phyloP scores from a whole-genome alignment of 2,113 vertebrate species.

The Mobula hypostoma region DNA sequence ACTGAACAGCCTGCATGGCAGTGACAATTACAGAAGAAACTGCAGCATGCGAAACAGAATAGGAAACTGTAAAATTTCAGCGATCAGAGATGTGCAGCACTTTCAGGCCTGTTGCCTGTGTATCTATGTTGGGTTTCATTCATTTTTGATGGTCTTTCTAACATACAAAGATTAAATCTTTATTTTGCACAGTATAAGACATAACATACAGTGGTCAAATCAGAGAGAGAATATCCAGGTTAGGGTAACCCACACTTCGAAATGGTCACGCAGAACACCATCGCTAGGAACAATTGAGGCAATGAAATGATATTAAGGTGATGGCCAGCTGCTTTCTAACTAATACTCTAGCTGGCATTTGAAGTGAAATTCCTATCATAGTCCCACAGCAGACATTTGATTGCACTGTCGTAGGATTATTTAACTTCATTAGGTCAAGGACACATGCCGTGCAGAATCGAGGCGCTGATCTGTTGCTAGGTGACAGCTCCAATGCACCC shows the following conservation, averaged over 20 bases:
- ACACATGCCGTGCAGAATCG: constrained; percentile 43
- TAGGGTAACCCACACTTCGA: not conserved
- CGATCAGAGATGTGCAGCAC: not conserved
- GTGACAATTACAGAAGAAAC: not conserved
- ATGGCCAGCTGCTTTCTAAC: constrained; percentile 21
- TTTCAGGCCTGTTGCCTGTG: not conserved
- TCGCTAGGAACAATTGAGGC: not conserved
- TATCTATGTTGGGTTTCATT: not conserved
- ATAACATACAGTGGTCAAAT: not conserved
- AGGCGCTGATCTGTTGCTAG: constrained; percentile 46
- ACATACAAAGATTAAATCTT: not conserved
- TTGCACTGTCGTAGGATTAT: constrained; percentile 26
- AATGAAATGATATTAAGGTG: constrained; percentile 13
- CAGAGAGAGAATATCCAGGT: not conserved
- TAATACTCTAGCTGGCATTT: constrained; percentile 16
- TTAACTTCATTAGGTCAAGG: constrained; percentile 36
- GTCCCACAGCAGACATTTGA: constrained; percentile 34
- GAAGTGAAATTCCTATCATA: constrained; percentile 18
- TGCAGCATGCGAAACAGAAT: not conserved
- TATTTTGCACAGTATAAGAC: not conserved
- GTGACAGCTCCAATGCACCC: constrained; percentile 44
- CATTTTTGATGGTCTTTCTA: not conserved
- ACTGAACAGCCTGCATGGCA: not conserved
- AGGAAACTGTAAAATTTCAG: not conserved
- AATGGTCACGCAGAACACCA: constrained; percentile 1